These are phyloP conservation scores for Sorex fumeus DNA, from an alignment of 2,113 vertebrate genomes.

Conservation along the genomic window DNA sequence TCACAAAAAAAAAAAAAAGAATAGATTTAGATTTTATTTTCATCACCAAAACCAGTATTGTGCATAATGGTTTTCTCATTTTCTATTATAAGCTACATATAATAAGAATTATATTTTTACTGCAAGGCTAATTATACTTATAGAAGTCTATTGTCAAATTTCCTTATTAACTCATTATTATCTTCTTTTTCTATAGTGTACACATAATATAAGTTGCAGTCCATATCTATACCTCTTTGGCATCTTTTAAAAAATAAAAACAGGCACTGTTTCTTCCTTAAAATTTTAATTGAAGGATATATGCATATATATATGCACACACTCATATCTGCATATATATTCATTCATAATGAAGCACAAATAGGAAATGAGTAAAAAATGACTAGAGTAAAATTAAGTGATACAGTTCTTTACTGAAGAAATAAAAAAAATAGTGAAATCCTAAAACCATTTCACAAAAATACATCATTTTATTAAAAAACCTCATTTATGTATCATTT, in stretches of 20 bases:
- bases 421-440: not conserved
- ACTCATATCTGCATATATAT: not conserved
- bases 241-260: not conserved
- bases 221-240: not conserved
- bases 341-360: not conserved
- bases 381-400: not conserved
- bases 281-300: not conserved
- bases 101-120: slow-evolving; percentile 3
- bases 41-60: not conserved
- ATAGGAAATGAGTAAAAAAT: not conserved
- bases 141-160: not conserved
- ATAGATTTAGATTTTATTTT: not conserved
- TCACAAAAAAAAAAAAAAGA: too few relatives aligned
- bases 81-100: slow-evolving; percentile 10
- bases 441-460: not conserved
- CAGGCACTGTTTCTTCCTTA: not conserved
- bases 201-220: not conserved
- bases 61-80: slow-evolving; percentile 11
- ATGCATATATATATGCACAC: too few relatives aligned
- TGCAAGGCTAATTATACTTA: too few relatives aligned
- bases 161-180: slow-evolving; percentile 2
- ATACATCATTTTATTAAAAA: not conserved
- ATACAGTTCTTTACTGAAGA: not conserved
- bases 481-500: not conserved
- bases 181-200: not conserved